Conservation (phyloP, 2,888 invertebrate genomes). For the Rosalia funebris region DNA sequence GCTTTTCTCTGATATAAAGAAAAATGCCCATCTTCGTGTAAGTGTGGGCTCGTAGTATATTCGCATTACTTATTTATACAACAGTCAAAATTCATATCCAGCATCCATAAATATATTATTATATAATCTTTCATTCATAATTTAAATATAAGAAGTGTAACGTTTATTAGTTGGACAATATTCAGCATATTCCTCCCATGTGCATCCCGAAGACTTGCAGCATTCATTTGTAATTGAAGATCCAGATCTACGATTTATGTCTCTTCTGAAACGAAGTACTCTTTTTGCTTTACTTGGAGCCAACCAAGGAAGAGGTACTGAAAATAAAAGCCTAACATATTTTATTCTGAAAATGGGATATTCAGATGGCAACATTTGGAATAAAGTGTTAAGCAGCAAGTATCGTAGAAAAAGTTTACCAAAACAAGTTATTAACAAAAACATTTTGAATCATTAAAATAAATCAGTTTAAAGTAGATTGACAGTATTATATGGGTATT, state of each 20-base stretch:
- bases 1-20: conserved; percentile 10
- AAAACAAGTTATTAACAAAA: background rate
- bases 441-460: background rate
- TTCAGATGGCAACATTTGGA: background rate
- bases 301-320: conserved; percentile 61
- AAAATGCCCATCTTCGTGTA: conserved; percentile 2
- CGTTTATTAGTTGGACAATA: conserved; percentile 71
- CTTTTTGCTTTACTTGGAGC: conserved; percentile 57
- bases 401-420: background rate
- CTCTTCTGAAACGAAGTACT: conserved; percentile 57
- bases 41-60: background rate
- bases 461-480: background rate
- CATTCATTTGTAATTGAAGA: conserved; percentile 70
- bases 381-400: background rate
- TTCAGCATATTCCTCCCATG: conserved; percentile 74
- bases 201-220: conserved; percentile 69
- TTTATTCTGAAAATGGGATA: background rate
- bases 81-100: background rate
- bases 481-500: too few relatives aligned
- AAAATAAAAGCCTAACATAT: conserved; percentile 31
- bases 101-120: conserved; percentile 4
- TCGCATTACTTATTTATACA: background rate
- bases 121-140: conserved; percentile 7
- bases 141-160: conserved; percentile 45
- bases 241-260: conserved; percentile 54